Evolutionary conservation across 2,888 invertebrate genomes (phyloP).

Genomic region (Onchidella celtica): DNA sequence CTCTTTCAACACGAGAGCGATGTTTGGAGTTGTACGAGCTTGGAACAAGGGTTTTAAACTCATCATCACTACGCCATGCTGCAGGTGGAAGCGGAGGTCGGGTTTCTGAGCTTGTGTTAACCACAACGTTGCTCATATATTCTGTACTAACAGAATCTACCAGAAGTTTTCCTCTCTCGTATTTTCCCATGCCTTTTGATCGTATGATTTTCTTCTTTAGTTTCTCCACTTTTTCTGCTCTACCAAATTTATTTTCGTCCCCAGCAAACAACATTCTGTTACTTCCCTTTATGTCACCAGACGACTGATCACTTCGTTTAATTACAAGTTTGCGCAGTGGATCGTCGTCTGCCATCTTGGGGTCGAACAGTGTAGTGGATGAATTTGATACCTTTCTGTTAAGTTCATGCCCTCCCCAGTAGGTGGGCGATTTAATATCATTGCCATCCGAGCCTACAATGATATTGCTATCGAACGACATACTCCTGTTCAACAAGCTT

Average conservation of each 20-base stretch:
- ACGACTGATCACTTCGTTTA: not conserved
- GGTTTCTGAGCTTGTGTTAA: not conserved
- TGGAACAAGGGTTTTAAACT: too few relatives aligned
- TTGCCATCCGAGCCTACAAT: not conserved
- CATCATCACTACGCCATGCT: not conserved
- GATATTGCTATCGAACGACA: conserved; percentile 19
- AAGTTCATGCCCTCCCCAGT: not conserved
- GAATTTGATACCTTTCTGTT: not conserved
- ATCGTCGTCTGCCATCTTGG: not conserved
- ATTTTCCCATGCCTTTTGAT: not conserved
- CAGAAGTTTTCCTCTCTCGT: not conserved
- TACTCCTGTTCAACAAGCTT: conserved; percentile 21
- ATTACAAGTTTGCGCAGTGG: not conserved
- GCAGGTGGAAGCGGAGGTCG: not conserved
- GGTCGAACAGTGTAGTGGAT: not conserved
- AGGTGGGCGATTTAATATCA: not conserved
- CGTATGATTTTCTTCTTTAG: not conserved
- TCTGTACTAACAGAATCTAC: not conserved
- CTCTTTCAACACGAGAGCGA: conserved; percentile 27
- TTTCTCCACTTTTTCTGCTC: not conserved
- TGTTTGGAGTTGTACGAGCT: not conserved
- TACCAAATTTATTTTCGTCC: not conserved
- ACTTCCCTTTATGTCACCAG: not conserved
- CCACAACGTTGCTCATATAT: not conserved
- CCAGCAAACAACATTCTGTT: not conserved